Evolutionary conservation across 1,140 invertebrate genomes (phyloP).

Genomic region (Camponotus vicinus): DNA sequence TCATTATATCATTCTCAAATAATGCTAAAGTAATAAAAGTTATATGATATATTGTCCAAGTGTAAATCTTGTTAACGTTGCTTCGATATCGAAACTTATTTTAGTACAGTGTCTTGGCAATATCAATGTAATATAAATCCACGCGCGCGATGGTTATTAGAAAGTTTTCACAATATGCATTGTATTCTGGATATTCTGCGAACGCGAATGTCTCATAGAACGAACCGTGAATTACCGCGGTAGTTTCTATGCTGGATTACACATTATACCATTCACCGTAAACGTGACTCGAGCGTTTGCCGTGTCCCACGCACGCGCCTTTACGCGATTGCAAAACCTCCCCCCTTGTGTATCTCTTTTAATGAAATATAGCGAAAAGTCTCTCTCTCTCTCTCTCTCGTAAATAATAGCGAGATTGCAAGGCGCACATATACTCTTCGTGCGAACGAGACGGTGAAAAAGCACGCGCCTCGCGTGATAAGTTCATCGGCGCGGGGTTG

Average conservation of each 20-base stretch:
- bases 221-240: constrained; percentile 11
- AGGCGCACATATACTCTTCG: background rate
- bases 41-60: too few species aligned
- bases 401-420: constrained; percentile 1
- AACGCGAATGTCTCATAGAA: background rate
- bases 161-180: constrained; percentile 12
- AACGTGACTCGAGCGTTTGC: constrained; percentile 29
- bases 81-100: background rate
- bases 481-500: constrained; percentile 67
- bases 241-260: constrained; percentile 50
- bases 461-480: constrained; percentile 52
- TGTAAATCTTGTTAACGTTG: background rate
- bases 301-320: background rate
- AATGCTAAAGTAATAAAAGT: too few species aligned
- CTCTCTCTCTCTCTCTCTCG: background rate
- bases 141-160: background rate
- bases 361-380: constrained; percentile 20
- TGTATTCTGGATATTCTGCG: background rate
- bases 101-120: background rate
- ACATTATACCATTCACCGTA: constrained; percentile 42
- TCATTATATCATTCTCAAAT: too few species aligned
- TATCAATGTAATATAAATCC: background rate
- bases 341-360: background rate
- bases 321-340: background rate
- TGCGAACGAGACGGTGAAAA: constrained; percentile 50